These are phyloP conservation scores for Myripristis murdjan DNA, from an alignment of 2,797 vertebrate species.

Conservation along the genomic window DNA sequence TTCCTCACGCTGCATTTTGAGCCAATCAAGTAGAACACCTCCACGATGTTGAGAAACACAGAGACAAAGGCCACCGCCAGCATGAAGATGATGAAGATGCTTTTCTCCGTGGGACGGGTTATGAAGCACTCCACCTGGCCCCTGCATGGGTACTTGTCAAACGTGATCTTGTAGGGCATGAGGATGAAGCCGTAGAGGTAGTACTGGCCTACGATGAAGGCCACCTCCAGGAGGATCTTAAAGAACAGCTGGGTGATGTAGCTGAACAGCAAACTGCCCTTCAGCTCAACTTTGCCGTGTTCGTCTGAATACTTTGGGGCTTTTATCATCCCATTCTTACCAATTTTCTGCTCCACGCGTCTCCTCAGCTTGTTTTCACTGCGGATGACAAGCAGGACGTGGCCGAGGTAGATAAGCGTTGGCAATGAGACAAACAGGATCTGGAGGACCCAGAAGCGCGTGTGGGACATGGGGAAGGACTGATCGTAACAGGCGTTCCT, in stretches of 20 bases:
- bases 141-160: constrained; percentile 86
- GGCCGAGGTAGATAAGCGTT: constrained; percentile 91
- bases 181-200: constrained; percentile 90
- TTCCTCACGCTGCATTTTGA: constrained; percentile 34
- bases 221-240: constrained; percentile 91
- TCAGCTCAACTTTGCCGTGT: constrained; percentile 87
- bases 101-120: constrained; percentile 93
- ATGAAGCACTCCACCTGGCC: constrained; percentile 90
- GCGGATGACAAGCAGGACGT: constrained; percentile 88
- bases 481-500: constrained; percentile 91
- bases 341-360: constrained; percentile 72
- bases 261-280: constrained; percentile 89
- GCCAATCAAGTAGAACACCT: constrained; percentile 89
- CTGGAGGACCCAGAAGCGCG: constrained; percentile 95
- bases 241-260: constrained; percentile 90
- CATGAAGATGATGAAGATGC: constrained; percentile 94
- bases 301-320: constrained; percentile 81
- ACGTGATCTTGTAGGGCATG: constrained; percentile 86
- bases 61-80: constrained; percentile 88
- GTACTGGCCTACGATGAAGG: constrained; percentile 92
- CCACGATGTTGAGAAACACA: constrained; percentile 89
- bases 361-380: constrained; percentile 90
- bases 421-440: constrained; percentile 93
- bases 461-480: constrained; percentile 93
- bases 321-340: constrained; percentile 71